phyloP scores from a whole-genome alignment of 2,888 invertebrate species.

The Drosophila barbarae region DNA sequence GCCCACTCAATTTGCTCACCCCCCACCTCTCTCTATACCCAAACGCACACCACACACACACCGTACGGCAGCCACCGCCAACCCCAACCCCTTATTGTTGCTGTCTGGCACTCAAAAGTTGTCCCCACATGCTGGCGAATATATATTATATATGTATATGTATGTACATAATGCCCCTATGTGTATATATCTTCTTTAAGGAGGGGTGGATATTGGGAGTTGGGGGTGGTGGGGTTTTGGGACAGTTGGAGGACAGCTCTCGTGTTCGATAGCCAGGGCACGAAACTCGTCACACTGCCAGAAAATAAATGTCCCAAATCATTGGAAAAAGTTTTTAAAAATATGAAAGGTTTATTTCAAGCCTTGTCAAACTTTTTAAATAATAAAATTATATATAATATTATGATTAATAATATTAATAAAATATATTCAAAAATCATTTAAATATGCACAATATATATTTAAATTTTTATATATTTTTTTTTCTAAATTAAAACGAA shows the following conservation, averaged over 20 bases:
- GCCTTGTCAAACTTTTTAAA: too few relatives aligned
- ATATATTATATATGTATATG: background rate
- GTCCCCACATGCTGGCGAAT: constrained; percentile 39
- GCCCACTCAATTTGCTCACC: constrained; percentile 77
- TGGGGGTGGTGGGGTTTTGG: constrained; percentile 11
- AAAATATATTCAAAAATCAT: too few relatives aligned
- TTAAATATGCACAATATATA: too few relatives aligned
- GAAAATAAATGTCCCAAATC: background rate
- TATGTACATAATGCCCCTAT: constrained; percentile 11
- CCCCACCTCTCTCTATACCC: background rate
- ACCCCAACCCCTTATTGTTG: constrained; percentile 37
- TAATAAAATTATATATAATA: background rate
- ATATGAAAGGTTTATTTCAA: too few relatives aligned
- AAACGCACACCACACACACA: background rate
- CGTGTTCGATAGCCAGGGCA: constrained; percentile 40
- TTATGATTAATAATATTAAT: background rate
- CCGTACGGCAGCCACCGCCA: background rate
- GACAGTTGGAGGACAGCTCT: constrained; percentile 40
- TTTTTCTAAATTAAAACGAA: too few relatives aligned
- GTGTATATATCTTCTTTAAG: background rate
- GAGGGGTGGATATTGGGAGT: background rate
- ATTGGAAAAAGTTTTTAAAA: background rate
- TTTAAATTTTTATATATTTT: too few relatives aligned
- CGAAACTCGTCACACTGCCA: constrained; percentile 10
- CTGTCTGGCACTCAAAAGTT: constrained; percentile 70